Conservation (phyloP, 2,797 vertebrate species). For the Manis crassicaudata region DNA sequence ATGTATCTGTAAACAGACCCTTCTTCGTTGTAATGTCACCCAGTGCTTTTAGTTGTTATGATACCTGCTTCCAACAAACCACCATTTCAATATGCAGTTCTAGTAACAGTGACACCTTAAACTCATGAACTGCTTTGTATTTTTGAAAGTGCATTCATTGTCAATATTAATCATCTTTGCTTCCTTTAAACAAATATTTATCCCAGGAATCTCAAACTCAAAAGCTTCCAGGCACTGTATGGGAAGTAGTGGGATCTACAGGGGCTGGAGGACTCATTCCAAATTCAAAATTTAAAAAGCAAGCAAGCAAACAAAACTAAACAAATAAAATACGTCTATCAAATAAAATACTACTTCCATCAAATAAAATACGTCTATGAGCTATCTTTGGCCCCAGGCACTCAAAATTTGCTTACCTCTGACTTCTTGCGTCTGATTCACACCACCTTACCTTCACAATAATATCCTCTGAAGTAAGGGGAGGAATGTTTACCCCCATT, state of each 20-base stretch:
- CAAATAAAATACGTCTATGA: background rate
- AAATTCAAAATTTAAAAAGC: background rate
- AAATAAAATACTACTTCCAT: background rate
- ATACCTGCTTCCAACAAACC: background rate
- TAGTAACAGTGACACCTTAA: background rate
- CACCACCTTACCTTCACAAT: background rate
- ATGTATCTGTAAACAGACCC: background rate
- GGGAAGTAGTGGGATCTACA: background rate
- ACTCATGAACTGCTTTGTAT: background rate
- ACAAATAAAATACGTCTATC: background rate
- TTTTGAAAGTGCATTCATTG: background rate
- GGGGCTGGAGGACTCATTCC: background rate
- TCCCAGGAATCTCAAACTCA: background rate
- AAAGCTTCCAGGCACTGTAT: background rate
- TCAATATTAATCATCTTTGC: background rate
- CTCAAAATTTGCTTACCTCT: background rate
- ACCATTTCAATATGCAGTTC: background rate
- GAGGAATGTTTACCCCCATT: background rate
- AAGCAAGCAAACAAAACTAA: background rate
- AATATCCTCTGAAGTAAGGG: background rate
- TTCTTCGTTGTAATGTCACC: background rate
- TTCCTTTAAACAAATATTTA: slow-evolving; percentile 9
- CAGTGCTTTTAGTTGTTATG: background rate
- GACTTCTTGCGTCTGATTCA: background rate
- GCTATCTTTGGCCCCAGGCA: background rate